Conservation (phyloP, 2,888 invertebrate species). For the Phytoseiulus persimilis region DNA sequence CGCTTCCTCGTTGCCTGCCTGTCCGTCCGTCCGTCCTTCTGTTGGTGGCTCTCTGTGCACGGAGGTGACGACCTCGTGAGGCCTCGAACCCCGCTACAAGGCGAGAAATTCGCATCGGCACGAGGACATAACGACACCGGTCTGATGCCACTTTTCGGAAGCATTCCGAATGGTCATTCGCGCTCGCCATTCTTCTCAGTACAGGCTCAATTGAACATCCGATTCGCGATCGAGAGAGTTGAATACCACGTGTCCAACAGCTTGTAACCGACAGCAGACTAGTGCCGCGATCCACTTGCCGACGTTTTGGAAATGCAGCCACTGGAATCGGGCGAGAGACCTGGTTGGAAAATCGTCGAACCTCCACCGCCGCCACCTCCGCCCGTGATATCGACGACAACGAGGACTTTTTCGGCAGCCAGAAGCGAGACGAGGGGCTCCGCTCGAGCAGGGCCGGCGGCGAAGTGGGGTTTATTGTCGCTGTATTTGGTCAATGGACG, state of each 20-base stretch:
- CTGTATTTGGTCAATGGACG: slow-evolving; percentile 5
- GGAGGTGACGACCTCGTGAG: background rate
- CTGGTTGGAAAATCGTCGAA: background rate
- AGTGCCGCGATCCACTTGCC: too few relatives aligned
- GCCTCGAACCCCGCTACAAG: background rate
- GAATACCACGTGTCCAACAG: background rate
- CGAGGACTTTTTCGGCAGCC: background rate
- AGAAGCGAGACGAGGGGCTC: background rate
- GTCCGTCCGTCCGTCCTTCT: background rate
- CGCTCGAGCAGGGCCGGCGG: background rate
- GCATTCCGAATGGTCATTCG: background rate
- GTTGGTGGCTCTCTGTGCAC: background rate
- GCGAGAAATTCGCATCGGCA: background rate
- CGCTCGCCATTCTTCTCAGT: background rate
- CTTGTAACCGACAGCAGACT: too few relatives aligned
- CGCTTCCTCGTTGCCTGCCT: background rate
- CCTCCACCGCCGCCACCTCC: background rate
- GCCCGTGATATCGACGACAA: background rate
- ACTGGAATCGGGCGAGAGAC: background rate
- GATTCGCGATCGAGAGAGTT: background rate
- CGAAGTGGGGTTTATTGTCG: background rate
- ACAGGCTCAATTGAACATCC: background rate
- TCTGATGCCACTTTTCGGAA: background rate
- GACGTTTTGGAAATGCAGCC: background rate
- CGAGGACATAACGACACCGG: background rate